A percentile compares a stretch with the other conserved stretches of the same genome.
Evolutionary conservation across 2,888 invertebrate species (phyloP).

Genomic region (Notodonta dromedarius): DNA sequence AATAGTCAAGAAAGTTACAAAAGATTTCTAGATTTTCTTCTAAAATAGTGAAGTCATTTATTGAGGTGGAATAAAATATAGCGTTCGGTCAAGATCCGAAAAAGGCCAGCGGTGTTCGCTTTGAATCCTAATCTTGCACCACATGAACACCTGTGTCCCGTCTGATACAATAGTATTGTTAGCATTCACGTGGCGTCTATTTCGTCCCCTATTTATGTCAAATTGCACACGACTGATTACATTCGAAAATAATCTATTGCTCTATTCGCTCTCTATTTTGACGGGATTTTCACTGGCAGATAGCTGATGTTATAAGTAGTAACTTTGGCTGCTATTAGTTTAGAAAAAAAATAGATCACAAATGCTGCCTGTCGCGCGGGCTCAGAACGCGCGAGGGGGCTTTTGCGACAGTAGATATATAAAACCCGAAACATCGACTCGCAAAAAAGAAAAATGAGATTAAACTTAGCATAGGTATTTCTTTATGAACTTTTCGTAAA

Average conservation of each 20-base stretch:
- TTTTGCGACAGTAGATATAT: no score
- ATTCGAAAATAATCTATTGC: constrained; percentile 23
- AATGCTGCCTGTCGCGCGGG: no score
- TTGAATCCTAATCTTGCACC: constrained; percentile 50
- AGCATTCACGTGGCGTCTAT: constrained; percentile 30
- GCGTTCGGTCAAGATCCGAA: constrained; percentile 22
- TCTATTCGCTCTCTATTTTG: no score
- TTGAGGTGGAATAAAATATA: background rate
- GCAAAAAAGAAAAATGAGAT: no score
- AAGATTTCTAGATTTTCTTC: background rate
- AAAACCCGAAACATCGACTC: no score
- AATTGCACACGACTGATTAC: constrained; percentile 27
- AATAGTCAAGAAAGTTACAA: background rate
- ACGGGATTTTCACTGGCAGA: no score
- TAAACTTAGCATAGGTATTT: no score
- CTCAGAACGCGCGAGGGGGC: no score
- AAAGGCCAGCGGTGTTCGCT: constrained; percentile 29
- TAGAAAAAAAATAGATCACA: no score
- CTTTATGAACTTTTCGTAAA: no score
- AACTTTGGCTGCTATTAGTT: no score
- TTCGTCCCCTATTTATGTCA: constrained; percentile 41
- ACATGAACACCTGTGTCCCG: constrained; percentile 52
- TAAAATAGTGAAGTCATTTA: background rate
- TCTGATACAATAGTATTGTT: constrained; percentile 23
- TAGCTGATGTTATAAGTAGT: no score